These are phyloP conservation scores for Oryzias javanicus DNA, from an alignment of 2,113 vertebrate genomes.

Conservation along the genomic window DNA sequence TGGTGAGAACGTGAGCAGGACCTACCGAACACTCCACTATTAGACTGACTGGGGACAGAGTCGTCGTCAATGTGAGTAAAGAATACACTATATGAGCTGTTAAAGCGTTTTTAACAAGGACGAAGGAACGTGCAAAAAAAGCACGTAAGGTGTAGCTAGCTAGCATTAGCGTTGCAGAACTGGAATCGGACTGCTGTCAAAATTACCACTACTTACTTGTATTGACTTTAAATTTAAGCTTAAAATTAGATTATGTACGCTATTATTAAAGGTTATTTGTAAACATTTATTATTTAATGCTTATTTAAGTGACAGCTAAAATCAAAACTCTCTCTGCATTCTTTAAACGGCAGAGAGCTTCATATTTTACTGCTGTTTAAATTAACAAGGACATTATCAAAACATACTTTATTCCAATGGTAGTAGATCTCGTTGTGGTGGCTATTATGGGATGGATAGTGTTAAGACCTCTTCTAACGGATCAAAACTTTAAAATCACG, in stretches of 20 bases:
- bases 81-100: not conserved
- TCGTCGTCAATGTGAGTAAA: constrained; percentile 55
- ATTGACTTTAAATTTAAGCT: not conserved
- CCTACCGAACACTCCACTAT: constrained; percentile 4
- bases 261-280: too few relatives aligned
- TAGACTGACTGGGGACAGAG: constrained; percentile 13
- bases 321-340: constrained; percentile 40
- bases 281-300: too few relatives aligned
- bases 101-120: not conserved
- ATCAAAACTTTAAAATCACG: too few relatives aligned
- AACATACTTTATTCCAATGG: too few relatives aligned
- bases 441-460: too few relatives aligned
- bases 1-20: constrained; percentile 6
- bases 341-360: not conserved
- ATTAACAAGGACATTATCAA: not conserved
- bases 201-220: not conserved
- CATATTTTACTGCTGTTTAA: not conserved
- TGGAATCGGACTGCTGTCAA: not conserved
- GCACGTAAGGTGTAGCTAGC: constrained; percentile 6
- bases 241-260: not conserved
- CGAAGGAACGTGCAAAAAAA: not conserved
- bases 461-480: too few relatives aligned
- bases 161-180: constrained; percentile 10
- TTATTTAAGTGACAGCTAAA: constrained; percentile 24
- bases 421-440: too few relatives aligned